Evolutionary conservation across 2,888 invertebrate species (phyloP), one percentile per base, ranked within the genome.

Genomic region (Platyscelio sp.): DNA sequence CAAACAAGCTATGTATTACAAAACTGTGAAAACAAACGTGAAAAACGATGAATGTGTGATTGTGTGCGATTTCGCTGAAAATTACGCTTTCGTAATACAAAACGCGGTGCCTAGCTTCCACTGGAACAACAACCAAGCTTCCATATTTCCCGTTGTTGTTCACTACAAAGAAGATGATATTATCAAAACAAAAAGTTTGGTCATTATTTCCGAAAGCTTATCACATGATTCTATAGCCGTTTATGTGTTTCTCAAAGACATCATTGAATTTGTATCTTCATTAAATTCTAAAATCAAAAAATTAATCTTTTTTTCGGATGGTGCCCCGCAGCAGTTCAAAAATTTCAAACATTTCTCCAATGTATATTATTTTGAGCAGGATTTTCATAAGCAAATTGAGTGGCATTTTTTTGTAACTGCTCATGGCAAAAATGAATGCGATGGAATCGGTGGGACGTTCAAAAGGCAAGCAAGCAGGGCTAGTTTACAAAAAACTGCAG

Each of bases 181-280:
- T 15, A 3, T 33, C 7, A 40, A 15, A 13, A 6, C 6, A 11
- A 58, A 68, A 43, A 67, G 72, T 43, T 65, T 78, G n/a, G 86
- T 83, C 7, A 81, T 87, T 3, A 85, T 89, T 22, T 87, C 88
- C 13, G 89, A 89, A 65, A 77, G 74, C 54, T 51, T 75, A 6
- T 81, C 33, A 13, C 88, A 89, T 80, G 87, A 89, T 72, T 51
- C 87, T 22, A 58, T 79, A 74, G 79, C n/a, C n/a, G n/a, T n/a
- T n/a, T n/a, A n/a, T n/a, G n/a, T n/a, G n/a, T n/a, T n/a, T n/a
- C n/a, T n/a, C n/a, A n/a, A n/a, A n/a, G n/a, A n/a, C n/a, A n/a
- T n/a, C n/a, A n/a, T n/a, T n/a, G n/a, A n/a, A n/a, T n/a, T n/a
- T n/a, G n/a, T n/a, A n/a, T n/a, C n/a, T n/a, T n/a, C n/a, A n/a